Evolutionary conservation across 1,140 invertebrate genomes (phyloP).

Genomic region (Delia radicum): DNA sequence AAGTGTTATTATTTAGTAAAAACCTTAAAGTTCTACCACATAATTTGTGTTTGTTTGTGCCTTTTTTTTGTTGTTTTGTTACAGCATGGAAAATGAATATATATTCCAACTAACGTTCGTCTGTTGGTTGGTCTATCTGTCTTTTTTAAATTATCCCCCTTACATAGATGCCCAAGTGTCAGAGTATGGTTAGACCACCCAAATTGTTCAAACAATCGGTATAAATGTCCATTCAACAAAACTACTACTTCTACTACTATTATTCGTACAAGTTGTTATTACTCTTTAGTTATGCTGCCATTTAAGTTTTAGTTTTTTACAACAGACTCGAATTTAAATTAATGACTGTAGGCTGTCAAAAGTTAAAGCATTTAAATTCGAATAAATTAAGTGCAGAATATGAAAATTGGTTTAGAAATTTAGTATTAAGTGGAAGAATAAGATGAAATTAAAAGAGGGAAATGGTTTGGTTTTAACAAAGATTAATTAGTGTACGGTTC

Average conservation of each 20-base stretch:
- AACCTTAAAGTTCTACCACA: slow-evolving; percentile 1
- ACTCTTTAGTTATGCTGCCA: neutral
- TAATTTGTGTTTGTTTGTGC: slow-evolving; percentile 2
- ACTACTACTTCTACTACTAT: neutral
- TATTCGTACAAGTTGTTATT: neutral
- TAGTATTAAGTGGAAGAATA: too few species aligned
- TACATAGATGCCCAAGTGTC: slow-evolving; percentile 16
- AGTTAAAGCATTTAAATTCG: slow-evolving; percentile 23
- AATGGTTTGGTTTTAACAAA: too few species aligned
- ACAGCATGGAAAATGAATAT: neutral
- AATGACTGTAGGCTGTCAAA: slow-evolving; percentile 21
- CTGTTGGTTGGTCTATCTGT: neutral
- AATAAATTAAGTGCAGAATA: slow-evolving; percentile 16
- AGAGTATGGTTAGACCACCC: slow-evolving; percentile 22
- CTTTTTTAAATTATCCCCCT: slow-evolving; percentile 18
- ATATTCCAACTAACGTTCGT: neutral
- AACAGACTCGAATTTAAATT: slow-evolving; percentile 18
- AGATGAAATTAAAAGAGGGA: too few species aligned
- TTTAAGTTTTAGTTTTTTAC: neutral
- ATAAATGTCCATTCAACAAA: neutral
- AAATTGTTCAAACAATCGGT: slow-evolving; percentile 10
- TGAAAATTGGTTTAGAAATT: neutral
- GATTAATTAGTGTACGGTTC: too few species aligned
- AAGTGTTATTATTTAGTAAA: too few species aligned
- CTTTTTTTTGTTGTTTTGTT: neutral